These are phyloP conservation scores for Scelioninae gen. 2 DNA, from an alignment of 2,888 invertebrate species.

Conservation along the genomic window DNA sequence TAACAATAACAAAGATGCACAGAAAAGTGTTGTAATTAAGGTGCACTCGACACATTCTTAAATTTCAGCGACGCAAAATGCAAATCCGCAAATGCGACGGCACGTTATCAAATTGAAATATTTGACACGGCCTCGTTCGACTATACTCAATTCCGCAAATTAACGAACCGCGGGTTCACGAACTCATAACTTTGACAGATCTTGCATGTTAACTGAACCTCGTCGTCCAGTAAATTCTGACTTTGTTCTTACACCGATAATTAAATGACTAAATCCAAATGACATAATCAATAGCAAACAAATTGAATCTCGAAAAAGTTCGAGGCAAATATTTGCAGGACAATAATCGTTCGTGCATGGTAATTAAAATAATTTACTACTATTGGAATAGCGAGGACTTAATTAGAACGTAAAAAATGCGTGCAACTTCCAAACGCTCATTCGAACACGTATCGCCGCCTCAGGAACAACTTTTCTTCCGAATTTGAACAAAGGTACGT, in stretches of 20 bases:
- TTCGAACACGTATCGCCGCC: slow-evolving; percentile 10
- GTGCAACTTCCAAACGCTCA: neutral
- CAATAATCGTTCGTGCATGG: slow-evolving; percentile 3
- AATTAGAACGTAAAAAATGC: slow-evolving; percentile 28
- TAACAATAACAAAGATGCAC: no score
- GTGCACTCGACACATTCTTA: no score
- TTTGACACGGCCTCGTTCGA: slow-evolving; percentile 18
- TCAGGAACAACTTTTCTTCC: slow-evolving; percentile 6
- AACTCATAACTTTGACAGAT: slow-evolving; percentile 24
- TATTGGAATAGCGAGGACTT: slow-evolving; percentile 10
- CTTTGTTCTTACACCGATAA: neutral
- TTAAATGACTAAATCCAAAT: no score
- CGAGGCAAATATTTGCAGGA: slow-evolving; percentile 24
- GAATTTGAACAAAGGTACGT: slow-evolving; percentile 11
- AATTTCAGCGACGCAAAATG: no score
- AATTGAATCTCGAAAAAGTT: neutral
- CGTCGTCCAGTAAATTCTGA: neutral
- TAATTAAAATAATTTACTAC: slow-evolving; percentile 33
- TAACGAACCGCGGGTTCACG: slow-evolving; percentile 31
- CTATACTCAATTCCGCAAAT: slow-evolving; percentile 29
- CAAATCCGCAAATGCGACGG: neutral
- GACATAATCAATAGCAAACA: neutral
- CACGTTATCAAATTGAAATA: slow-evolving; percentile 2
- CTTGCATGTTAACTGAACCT: neutral
- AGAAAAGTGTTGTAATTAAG: no score